These are phyloP conservation scores for Phoenicopterus ruber DNA, from an alignment of 2,113 vertebrate species.

Conservation along the genomic window DNA sequence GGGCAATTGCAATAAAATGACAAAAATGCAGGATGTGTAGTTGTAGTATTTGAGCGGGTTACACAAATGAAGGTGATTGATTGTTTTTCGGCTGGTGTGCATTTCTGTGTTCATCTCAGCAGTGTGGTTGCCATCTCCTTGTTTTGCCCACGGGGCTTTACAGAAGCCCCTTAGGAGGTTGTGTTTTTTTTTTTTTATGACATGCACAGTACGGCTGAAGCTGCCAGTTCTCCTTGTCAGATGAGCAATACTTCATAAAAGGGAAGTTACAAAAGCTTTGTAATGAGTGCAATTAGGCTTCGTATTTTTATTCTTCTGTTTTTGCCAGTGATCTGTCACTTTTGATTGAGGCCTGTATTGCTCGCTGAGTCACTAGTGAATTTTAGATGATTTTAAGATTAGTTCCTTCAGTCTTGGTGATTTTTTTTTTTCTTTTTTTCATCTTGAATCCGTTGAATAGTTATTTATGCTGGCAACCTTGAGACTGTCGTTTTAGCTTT, in stretches of 20 bases:
- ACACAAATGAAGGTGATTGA: rapidly evolving
- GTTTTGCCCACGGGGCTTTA: not conserved
- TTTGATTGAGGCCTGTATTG: not conserved
- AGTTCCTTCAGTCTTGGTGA: not conserved
- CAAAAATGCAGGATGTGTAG: not conserved
- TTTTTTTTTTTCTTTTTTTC: not conserved
- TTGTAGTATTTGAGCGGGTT: not conserved
- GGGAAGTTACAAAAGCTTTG: slow-evolving; percentile 29
- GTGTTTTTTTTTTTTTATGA: not conserved
- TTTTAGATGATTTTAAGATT: not conserved
- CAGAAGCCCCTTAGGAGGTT: not conserved
- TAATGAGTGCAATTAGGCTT: not conserved
- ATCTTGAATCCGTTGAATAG: not conserved
- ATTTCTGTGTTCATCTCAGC: not conserved
- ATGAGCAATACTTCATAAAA: slow-evolving; percentile 5
- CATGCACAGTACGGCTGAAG: not conserved
- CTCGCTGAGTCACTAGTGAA: not conserved
- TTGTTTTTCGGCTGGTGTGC: not conserved
- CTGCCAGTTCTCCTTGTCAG: not conserved
- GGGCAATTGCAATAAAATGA: not conserved
- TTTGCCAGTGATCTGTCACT: not conserved
- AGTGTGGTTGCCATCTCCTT: not conserved
- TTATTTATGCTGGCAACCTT: not conserved
- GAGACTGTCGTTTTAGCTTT: not conserved
- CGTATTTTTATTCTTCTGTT: not conserved